Conservation (phyloP, 2,888 invertebrate genomes). For the Sussaba pulchella region DNA sequence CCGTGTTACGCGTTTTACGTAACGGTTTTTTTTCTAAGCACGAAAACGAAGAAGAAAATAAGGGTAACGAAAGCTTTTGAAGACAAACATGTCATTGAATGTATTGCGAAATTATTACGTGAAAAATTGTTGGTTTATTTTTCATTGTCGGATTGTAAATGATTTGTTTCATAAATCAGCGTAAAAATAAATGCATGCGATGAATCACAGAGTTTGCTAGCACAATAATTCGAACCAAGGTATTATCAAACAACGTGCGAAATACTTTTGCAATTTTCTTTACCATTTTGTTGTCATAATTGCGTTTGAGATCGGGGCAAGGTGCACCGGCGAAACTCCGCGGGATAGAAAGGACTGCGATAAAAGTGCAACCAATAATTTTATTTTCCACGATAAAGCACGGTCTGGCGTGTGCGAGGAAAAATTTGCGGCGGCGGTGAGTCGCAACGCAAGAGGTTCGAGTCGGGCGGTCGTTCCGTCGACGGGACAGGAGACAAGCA, state of each 20-base stretch:
- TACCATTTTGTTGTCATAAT: background rate
- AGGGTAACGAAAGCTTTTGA: too few relatives aligned
- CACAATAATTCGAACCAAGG: too few relatives aligned
- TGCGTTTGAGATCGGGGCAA: background rate
- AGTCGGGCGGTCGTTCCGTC: conserved; percentile 22
- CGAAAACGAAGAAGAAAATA: too few relatives aligned
- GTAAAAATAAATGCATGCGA: too few relatives aligned
- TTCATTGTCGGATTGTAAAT: background rate
- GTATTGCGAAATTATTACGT: too few relatives aligned
- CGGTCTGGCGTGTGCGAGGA: conserved; percentile 30
- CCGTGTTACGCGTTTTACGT: too few relatives aligned
- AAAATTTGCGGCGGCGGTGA: background rate
- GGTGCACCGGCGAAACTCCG: background rate
- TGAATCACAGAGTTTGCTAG: too few relatives aligned
- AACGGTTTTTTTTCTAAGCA: too few relatives aligned
- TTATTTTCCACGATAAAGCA: conserved; percentile 80
- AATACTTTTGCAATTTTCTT: background rate
- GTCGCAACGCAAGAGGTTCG: conserved; percentile 13
- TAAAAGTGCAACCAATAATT: conserved; percentile 81
- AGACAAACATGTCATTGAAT: too few relatives aligned
- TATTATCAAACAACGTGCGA: background rate
- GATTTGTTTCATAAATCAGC: too few relatives aligned
- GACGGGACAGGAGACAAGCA: conserved; percentile 32
- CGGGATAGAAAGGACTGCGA: conserved; percentile 29
- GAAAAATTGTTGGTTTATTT: background rate